Percentiles rank a stretch among this genome's conserved stretches.
Conservation (phyloP, 2,888 invertebrate species). For the Ennomos erosarius region DNA sequence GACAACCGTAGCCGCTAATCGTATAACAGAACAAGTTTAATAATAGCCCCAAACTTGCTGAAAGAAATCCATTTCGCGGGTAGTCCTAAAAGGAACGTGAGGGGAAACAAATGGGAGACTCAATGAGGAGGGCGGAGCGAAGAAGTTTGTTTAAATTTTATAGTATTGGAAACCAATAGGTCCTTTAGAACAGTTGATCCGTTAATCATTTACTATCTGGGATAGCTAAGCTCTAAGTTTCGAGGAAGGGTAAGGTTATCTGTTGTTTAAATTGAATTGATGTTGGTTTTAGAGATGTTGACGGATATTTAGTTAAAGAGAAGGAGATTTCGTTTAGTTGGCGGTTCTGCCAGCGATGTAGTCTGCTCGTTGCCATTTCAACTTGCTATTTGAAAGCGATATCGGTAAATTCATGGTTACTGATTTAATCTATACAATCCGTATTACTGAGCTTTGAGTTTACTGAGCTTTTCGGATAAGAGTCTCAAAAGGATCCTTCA, state of each 20-base stretch:
- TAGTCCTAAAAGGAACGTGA: conserved; percentile 14
- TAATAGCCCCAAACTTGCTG: conserved; percentile 17
- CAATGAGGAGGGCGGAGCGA: conserved; percentile 58
- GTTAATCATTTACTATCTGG: conserved; percentile 40
- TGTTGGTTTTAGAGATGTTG: not conserved
- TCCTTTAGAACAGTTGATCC: conserved; percentile 39
- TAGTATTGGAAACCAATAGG: conserved; percentile 64
- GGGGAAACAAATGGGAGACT: conserved; percentile 32
- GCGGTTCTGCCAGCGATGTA: too few relatives aligned
- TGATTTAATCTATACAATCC: not conserved
- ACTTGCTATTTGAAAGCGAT: too few relatives aligned
- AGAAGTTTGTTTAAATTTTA: conserved; percentile 58
- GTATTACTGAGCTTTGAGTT: conserved; percentile 2
- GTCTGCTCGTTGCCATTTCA: too few relatives aligned
- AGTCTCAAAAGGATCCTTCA: conserved; percentile 11
- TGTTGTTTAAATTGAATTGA: conserved; percentile 4
- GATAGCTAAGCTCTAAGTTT: conserved; percentile 27
- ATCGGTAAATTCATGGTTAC: too few relatives aligned
- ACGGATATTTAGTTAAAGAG: too few relatives aligned
- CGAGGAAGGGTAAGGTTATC: conserved; percentile 3
- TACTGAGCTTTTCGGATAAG: conserved; percentile 1
- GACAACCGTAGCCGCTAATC: conserved; percentile 21
- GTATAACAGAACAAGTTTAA: conserved; percentile 17
- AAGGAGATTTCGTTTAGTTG: too few relatives aligned
- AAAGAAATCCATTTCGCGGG: conserved; percentile 26